Evolutionary conservation across 2,797 vertebrate genomes (phyloP).

Genomic region (Hydrocynus forskahlii): DNA sequence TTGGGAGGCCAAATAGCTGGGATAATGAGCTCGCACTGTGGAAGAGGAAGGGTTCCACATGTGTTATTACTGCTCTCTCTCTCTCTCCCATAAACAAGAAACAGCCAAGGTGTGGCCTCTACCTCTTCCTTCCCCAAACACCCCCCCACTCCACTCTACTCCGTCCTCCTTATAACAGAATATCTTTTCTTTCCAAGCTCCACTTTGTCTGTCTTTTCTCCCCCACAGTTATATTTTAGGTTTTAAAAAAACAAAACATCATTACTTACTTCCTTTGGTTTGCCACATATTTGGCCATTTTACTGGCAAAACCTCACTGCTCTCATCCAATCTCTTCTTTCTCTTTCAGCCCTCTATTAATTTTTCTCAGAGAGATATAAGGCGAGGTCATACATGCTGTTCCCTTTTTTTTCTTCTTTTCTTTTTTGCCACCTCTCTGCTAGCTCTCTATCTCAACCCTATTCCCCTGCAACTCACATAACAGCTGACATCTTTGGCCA

Average conservation of each 20-base stretch:
- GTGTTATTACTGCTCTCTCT: constrained; percentile 35
- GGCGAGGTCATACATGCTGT: constrained; percentile 11
- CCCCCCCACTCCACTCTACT: background rate
- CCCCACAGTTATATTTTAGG: too few species aligned
- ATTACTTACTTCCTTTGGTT: too few species aligned
- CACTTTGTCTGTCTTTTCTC: constrained; percentile 30
- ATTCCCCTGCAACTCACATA: constrained; percentile 20
- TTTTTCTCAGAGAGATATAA: constrained; percentile 37
- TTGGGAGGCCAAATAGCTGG: constrained; percentile 49
- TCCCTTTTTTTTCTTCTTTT: background rate
- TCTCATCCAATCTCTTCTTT: constrained; percentile 22
- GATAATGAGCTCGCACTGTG: constrained; percentile 30
- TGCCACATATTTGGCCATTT: too few species aligned
- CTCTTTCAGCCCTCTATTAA: constrained; percentile 27
- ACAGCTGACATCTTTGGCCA: constrained; percentile 24
- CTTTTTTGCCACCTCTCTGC: constrained; percentile 13
- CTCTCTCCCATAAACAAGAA: constrained; percentile 29
- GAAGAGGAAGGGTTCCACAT: constrained; percentile 26
- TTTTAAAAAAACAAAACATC: too few species aligned
- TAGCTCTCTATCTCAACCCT: constrained; percentile 32
- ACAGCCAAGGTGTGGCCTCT: constrained; percentile 3
- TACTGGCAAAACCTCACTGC: constrained; percentile 33
- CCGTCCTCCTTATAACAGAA: constrained; percentile 11
- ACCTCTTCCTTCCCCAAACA: background rate
- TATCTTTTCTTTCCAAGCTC: constrained; percentile 23